Base-by-base conservation (phyloP, 1,140 invertebrate genomes). In the Triops cancriformis region DNA sequence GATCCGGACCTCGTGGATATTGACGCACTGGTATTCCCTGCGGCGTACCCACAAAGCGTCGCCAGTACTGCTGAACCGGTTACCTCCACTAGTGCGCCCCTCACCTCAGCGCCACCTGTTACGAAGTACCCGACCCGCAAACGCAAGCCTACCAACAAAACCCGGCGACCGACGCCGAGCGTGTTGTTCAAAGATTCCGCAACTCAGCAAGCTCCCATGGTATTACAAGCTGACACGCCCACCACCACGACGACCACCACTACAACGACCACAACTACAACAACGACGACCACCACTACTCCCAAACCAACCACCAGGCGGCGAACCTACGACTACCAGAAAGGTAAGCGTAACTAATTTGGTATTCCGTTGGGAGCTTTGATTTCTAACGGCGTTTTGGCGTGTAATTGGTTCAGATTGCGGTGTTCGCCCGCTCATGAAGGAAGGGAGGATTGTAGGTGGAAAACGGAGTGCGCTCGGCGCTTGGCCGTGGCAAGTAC, bases 401-500 rank as follows among this genome's bases (percentile, higher is more conserved):
- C n/a, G n/a, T 31, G 10, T 79, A 31, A 27, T 14, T n/a, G 26
- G 26, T 23, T 14, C 86, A 96, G 94, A 93, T 82, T 97, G 95
- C 84, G 95, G 94, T 72, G 89, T 96, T 18, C 87, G 94, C 81
- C 93, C 94, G 18, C 85, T 95, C 79, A 86, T 91, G 37, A 77
- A 79, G 9, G 86, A 89, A 1, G 94, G 92, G 1, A 87, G 94
- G 80, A 96, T 97, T 79, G 95, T 97, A 10, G 95, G 95, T 76
- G 95, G 95, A 14, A 94, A 93, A 84, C 90, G 90, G 77, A 90
- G 94, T 6, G 88, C 87, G 1, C 95, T 95, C 81, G 95, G 94
- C 7, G 91, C 94, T 84, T 97, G 93, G 90, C 95, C 95, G 0
- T 97, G 95, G 95, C 94, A 97, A 83, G 94, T 95, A 1, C 85